Percentiles rank a stretch among this genome's conserved stretches.
Conservation (phyloP, 2,888 invertebrate genomes). For the Laothoe populi region DNA sequence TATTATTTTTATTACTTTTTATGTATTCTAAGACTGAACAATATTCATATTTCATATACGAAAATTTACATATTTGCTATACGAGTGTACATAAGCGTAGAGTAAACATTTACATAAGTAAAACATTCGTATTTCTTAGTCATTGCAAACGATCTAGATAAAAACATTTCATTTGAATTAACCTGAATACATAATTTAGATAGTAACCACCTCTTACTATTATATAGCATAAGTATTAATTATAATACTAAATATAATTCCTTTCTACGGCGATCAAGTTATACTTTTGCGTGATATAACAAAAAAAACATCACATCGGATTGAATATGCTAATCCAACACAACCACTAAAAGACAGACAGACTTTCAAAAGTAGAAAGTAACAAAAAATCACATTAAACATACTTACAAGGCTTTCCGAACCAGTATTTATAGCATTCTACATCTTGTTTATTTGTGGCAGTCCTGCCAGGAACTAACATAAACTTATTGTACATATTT, state of each 20-base stretch:
- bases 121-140: not conserved
- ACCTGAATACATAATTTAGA: not conserved
- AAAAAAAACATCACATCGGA: not conserved
- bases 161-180: not conserved
- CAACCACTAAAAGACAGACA: not conserved
- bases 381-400: not conserved
- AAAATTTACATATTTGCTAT: too few species aligned
- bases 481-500: conserved; percentile 57
- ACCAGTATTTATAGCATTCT: conserved; percentile 85
- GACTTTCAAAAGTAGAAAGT: too few species aligned
- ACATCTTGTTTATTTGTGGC: conserved; percentile 73
- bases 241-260: too few species aligned
- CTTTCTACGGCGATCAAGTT: too few species aligned
- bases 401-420: conserved; percentile 80
- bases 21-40: too few species aligned
- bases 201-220: not conserved
- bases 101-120: not conserved
- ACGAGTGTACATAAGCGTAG: not conserved
- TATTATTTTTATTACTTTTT: too few species aligned
- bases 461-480: conserved; percentile 60
- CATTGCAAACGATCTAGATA: not conserved
- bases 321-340: not conserved
- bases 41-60: too few species aligned
- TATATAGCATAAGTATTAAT: too few species aligned
- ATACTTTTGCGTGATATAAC: not conserved